Evolutionary conservation across 2,113 vertebrate species (phyloP).

Genomic region (Formicarius rufipectus): DNA sequence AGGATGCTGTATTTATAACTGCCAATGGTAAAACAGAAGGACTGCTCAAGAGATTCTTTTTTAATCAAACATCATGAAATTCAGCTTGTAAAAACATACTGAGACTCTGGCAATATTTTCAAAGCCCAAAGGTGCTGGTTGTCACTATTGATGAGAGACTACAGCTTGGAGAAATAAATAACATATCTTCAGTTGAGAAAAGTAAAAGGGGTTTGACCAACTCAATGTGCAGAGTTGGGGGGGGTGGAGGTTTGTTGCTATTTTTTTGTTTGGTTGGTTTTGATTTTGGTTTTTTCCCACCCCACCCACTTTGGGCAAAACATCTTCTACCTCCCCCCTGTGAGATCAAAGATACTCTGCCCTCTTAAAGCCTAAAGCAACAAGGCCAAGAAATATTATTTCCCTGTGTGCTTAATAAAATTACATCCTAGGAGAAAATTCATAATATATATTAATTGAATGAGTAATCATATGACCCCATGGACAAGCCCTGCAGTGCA

Average conservation of each 20-base stretch:
- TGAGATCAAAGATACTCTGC: neutral
- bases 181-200: neutral
- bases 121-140: neutral
- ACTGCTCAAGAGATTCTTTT: neutral
- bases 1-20: neutral
- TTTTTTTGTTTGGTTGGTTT: neutral
- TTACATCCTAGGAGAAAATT: neutral
- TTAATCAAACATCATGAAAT: neutral
- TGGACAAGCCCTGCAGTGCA: neutral
- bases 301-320: fast-evolving
- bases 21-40: neutral
- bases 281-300: fast-evolving
- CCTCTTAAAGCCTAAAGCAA: neutral
- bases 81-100: neutral
- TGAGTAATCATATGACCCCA: neutral
- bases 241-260: fast-evolving
- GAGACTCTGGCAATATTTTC: neutral
- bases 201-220: neutral
- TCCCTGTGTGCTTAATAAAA: neutral
- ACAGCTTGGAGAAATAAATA: neutral
- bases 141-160: neutral
- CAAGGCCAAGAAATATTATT: neutral
- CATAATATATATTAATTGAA: neutral
- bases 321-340: neutral
- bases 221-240: neutral